These are phyloP conservation scores for Euwallacea similis DNA, from an alignment of 1,140 invertebrate genomes.

Conservation along the genomic window DNA sequence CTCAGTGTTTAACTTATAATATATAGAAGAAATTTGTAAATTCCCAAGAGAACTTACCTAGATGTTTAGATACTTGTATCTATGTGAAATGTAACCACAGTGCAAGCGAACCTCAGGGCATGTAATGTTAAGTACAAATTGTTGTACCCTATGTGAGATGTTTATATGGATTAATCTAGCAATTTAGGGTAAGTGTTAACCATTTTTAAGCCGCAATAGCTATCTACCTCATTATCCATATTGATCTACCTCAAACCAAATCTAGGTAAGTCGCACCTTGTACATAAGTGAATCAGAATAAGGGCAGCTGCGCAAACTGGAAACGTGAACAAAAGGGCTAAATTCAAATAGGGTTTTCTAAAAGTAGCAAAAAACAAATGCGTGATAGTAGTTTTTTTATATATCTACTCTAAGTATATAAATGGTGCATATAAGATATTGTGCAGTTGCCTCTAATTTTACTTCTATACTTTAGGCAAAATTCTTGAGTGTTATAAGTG, in stretches of 20 bases:
- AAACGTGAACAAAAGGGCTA: neutral
- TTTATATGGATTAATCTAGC: slow-evolving; percentile 13
- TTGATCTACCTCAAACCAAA: neutral
- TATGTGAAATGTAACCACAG: slow-evolving; percentile 18
- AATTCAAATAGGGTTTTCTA: neutral
- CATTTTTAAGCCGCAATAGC: too few relatives aligned
- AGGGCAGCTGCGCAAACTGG: neutral
- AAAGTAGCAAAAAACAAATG: slow-evolving; percentile 26
- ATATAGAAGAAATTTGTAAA: slow-evolving; percentile 37
- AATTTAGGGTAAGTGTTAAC: slow-evolving; percentile 3
- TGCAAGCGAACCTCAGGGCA: slow-evolving; percentile 35
- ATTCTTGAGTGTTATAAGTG: slow-evolving; percentile 21
- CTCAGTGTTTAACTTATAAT: slow-evolving; percentile 36
- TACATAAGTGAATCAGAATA: neutral
- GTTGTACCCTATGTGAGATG: slow-evolving; percentile 39
- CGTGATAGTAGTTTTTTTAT: slow-evolving; percentile 35
- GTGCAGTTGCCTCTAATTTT: slow-evolving; percentile 26
- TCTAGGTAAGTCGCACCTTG: slow-evolving; percentile 11
- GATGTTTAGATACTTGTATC: slow-evolving; percentile 40
- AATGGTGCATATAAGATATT: slow-evolving; percentile 6
- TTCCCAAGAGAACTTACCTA: slow-evolving; percentile 44
- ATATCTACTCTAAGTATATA: neutral
- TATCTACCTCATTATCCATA: too few relatives aligned
- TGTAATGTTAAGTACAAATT: slow-evolving; percentile 38
- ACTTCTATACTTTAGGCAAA: neutral